Evolutionary conservation across 2,888 invertebrate genomes (phyloP).

Genomic region (Odontomyia ornata): DNA sequence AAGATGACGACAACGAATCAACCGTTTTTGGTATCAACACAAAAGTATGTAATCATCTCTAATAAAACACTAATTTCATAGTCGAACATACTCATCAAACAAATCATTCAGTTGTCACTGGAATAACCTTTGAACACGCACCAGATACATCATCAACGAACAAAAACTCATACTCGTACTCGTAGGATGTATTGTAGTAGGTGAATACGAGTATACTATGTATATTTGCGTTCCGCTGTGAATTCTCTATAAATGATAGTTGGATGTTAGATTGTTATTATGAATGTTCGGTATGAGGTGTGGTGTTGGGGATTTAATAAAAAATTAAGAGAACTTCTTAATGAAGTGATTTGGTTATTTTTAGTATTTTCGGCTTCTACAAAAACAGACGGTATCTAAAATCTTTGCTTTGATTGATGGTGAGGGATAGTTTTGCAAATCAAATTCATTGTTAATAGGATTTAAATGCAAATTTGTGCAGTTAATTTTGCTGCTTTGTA

Average conservation of each 20-base stretch:
- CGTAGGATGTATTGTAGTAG: background rate
- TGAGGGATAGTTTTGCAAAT: background rate
- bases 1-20: background rate
- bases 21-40: background rate
- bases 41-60: slow-evolving; percentile 33
- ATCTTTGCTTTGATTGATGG: background rate
- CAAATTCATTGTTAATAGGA: background rate
- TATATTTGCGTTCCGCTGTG: no score
- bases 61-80: slow-evolving; percentile 35
- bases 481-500: no score
- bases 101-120: slow-evolving; percentile 41
- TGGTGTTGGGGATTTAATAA: background rate
- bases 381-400: background rate
- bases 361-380: no score
- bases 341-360: no score
- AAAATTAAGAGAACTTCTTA: no score
- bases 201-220: background rate
- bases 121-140: slow-evolving; percentile 35
- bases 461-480: no score
- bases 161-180: background rate
- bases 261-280: background rate
- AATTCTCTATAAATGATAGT: no score
- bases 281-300: background rate
- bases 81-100: slow-evolving; percentile 37
- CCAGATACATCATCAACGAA: background rate